A percentile compares a stretch with the other conserved stretches of the same genome.
Conservation (phyloP, 2,797 vertebrate species). For the Chelon labrosus region DNA sequence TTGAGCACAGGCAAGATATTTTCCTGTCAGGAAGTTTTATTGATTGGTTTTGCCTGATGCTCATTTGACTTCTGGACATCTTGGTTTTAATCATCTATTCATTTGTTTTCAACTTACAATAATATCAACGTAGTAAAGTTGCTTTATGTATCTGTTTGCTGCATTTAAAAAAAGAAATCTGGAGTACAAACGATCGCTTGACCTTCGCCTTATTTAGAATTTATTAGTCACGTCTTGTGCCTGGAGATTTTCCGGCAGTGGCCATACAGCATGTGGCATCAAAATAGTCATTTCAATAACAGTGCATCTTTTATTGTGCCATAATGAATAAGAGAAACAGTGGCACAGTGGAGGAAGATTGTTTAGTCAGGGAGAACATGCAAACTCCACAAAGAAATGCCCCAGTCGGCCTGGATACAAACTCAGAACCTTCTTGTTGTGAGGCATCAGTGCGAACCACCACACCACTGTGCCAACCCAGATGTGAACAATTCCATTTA, state of each 20-base stretch:
- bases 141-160: too few species aligned
- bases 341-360: not conserved
- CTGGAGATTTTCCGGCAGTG: not conserved
- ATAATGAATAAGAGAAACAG: not conserved
- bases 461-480: too few species aligned
- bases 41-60: constrained; percentile 56
- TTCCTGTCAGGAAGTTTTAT: constrained; percentile 60
- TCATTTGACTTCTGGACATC: constrained; percentile 14
- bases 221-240: not conserved
- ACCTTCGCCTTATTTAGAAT: too few species aligned
- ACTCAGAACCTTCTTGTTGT: too few species aligned
- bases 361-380: not conserved
- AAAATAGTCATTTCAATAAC: not conserved
- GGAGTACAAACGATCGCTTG: too few species aligned
- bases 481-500: not conserved
- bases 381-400: too few species aligned
- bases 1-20: constrained; percentile 39
- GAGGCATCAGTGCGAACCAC: too few species aligned
- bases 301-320: not conserved
- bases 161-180: too few species aligned
- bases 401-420: too few species aligned
- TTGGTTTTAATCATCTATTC: not conserved
- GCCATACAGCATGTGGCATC: not conserved
- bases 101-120: not conserved
- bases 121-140: not conserved